phyloP scores from a whole-genome alignment of 1,140 invertebrate species.

The Bemisia tabaci region DNA sequence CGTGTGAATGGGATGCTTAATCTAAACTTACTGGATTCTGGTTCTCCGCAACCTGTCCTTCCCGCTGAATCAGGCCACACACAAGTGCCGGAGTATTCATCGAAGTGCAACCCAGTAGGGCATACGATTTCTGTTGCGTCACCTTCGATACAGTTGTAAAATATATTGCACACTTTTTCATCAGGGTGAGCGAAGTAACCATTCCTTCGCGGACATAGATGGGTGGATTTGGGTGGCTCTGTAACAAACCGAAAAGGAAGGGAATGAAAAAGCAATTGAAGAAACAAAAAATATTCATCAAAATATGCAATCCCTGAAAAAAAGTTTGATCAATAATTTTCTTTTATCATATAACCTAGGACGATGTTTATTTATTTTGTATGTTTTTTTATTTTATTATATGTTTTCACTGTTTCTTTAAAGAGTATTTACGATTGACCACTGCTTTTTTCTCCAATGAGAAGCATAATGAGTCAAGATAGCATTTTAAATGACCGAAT shows the following conservation, averaged over 20 bases:
- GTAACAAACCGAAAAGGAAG: conserved; percentile 23
- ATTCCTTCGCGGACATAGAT: conserved; percentile 63
- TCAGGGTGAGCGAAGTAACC: conserved; percentile 82
- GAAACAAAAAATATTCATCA: not conserved
- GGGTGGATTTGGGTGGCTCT: conserved; percentile 59
- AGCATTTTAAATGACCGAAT: no score
- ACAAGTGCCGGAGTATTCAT: conserved; percentile 71
- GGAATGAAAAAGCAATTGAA: conserved; percentile 11
- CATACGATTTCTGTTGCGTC: conserved; percentile 64
- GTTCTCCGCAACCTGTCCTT: conserved; percentile 49
- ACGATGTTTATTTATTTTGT: no score
- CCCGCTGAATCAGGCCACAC: conserved; percentile 74
- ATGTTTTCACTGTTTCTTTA: no score
- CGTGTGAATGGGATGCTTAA: no score
- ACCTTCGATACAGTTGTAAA: conserved; percentile 80
- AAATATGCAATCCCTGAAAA: not conserved
- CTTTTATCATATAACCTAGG: no score
- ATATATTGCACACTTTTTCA: conserved; percentile 60
- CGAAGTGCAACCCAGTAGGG: conserved; percentile 72
- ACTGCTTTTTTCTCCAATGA: no score
- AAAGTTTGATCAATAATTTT: conserved; percentile 9
- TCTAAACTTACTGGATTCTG: conserved; percentile 31
- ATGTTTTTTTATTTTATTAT: no score
- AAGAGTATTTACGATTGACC: no score
- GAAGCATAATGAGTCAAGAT: no score